Conservation (phyloP, 1,140 invertebrate genomes). For the Panagrolaimus sp. region DNA sequence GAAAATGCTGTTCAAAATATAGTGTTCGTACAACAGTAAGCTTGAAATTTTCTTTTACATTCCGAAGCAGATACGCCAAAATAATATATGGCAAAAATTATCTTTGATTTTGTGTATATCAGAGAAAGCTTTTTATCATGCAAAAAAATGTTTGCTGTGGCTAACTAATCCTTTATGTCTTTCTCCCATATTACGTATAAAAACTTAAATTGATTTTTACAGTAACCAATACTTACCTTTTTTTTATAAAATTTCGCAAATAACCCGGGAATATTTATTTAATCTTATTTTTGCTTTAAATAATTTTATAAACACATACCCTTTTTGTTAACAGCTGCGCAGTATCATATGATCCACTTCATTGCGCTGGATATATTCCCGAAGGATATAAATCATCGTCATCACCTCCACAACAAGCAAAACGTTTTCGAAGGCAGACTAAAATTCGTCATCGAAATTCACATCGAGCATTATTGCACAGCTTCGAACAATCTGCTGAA, state of each 20-base stretch:
- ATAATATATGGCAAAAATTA: not conserved
- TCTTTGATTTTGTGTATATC: no score
- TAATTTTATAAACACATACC: not conserved
- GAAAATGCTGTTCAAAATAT: slow-evolving; percentile 53
- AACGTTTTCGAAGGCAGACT: no score
- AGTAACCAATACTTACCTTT: no score
- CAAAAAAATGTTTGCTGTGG: not conserved
- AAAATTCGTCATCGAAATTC: no score
- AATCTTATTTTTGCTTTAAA: not conserved
- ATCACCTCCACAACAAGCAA: no score
- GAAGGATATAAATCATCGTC: no score
- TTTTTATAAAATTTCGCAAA: no score
- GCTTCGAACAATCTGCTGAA: no score
- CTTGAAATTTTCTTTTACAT: not conserved
- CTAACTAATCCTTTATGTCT: not conserved
- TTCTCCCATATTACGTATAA: not conserved
- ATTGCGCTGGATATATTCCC: slow-evolving; percentile 15
- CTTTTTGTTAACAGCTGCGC: slow-evolving; percentile 27
- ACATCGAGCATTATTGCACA: no score
- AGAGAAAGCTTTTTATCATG: not conserved
- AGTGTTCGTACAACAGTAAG: slow-evolving; percentile 55
- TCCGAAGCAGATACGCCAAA: not conserved
- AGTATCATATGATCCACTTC: slow-evolving; percentile 38
- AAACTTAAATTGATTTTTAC: no score
- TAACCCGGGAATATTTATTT: not conserved